Evolutionary conservation across 2,797 vertebrate genomes (phyloP), one percentile per base, ranked within the genome.

Genomic region (Loriculus beryllinus): DNA sequence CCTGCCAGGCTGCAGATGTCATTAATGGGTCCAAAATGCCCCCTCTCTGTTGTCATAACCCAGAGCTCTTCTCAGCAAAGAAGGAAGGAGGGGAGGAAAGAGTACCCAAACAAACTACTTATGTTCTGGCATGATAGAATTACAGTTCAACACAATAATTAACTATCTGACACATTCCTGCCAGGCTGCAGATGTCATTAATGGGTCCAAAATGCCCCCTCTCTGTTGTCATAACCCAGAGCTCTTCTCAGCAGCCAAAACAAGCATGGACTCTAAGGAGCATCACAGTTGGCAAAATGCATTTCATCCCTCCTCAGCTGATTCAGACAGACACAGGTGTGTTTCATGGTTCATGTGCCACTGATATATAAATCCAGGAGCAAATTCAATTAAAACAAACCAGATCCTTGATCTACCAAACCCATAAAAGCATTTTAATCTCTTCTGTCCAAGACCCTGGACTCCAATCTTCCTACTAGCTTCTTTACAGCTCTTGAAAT

Each of bases 161-260:
- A 97, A 97, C 95, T 94, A 63, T 54, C 81, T 71, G 93, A 89
- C 94, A 95, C 92, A 91, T 95, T 96, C 95, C 95, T 96, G 85
- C 1, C 4, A 91, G 87, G 92, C 90, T 96, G 91, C 93, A 62
- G 88, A 92, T 76, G 93, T 65, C 93, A 93, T 60, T 12, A 83
- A 82, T 35, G 90, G 47, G 89, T 95, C 88, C 2, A 4, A 96
- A 93, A 96, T 75, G 78, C 28, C 87, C 71, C 47, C 11, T 82
- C 74, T 59, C 52, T 96, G 84, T 75, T 87, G 88, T 88, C 90
- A 51, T 42, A 88, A 86, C 80, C 92, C 92, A 29, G 75, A 68
- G 82, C 49, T 48, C 68, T 47, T 37, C 82, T 63, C 49, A 21
- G 62, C 45, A 91, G 80, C 88, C 91, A 51, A 68, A 90, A 52